phyloP scores from a whole-genome alignment of 2,888 invertebrate species.

The Yponomeuta cagnagella region DNA sequence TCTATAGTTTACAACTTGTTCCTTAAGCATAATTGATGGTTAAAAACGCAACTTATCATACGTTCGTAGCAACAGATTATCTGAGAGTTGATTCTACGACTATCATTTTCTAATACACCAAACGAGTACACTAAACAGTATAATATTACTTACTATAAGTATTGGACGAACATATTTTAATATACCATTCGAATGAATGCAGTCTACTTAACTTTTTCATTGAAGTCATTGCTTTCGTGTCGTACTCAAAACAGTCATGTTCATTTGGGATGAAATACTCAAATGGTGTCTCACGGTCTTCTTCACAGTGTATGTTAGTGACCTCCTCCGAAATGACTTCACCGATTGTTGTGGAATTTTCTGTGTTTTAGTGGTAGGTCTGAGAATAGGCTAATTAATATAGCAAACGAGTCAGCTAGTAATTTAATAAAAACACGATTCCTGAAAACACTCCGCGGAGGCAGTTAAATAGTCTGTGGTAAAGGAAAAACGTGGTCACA shows the following conservation, averaged over 20 bases:
- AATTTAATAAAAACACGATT: no score
- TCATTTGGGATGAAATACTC: background rate
- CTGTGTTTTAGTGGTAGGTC: no score
- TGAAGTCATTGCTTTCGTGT: conserved; percentile 59
- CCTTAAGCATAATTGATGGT: background rate
- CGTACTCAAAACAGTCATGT: conserved; percentile 24
- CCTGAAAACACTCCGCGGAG: no score
- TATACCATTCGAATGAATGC: conserved; percentile 69
- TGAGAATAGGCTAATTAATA: no score
- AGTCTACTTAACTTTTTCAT: conserved; percentile 57
- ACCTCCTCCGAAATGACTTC: no score
- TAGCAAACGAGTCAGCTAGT: no score
- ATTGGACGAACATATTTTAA: conserved; percentile 68
- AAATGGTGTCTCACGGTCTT: background rate
- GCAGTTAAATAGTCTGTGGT: no score
- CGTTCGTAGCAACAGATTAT: background rate
- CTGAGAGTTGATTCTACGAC: conserved; percentile 31
- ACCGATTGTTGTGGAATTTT: no score
- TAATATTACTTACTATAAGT: conserved; percentile 51
- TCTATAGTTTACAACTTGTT: background rate
- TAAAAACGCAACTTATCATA: background rate
- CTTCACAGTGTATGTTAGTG: no score
- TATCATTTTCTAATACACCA: conserved; percentile 48
- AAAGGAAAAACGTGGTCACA: no score
- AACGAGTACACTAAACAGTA: conserved; percentile 63